Base-by-base conservation (phyloP, 2,113 vertebrate genomes). In the Gadus chalcogrammus region DNA sequence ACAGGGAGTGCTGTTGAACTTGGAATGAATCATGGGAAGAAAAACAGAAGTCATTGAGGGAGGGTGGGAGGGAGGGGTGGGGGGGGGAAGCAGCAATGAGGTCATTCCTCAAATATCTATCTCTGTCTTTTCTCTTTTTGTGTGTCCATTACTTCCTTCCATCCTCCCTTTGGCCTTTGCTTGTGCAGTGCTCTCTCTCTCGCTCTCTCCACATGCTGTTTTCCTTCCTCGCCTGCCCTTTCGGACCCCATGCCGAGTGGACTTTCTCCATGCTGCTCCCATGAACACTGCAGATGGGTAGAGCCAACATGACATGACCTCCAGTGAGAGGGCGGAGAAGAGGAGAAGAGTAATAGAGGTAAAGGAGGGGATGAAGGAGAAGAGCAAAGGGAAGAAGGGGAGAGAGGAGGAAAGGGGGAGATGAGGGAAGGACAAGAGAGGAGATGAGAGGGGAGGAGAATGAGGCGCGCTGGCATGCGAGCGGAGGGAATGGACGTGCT, bases 21-120 rank as follows among this genome's bases (percentile, higher is more conserved):
- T 81, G 82, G 78, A 71, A 80, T 85, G 78, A 83, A 77, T 84
- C 80, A 84, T 83, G 73, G 82, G 72, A 83, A 84, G 70, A 59
- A 81, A 85, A 80, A 82, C 70, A 83, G 70, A 68, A 22, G 20
- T 20, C 15, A 20, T 62, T 13, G 12, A 5, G 18, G 60, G n/a
- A 20, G 20, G 20, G 20, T 20, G 20, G 20, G 20, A 6, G 60
- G 22, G 15, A n/a, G 59, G 70, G 73, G 60, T 18, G 6, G 35
- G 59, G 70, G 73, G 75, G 81, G 76, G 79, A 61, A 77, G 60
- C 1, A 48, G 42, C 1, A 9, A 68, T 81, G 77, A 86, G 78
- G 82, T 88, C 81, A 83, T 53, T 28, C 61, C 65, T 16, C 72
- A 83, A 75, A 73, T 81, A 85, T 84, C 72, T 74, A 15, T 15